Percentiles rank a stretch among this genome's conserved stretches.
Evolutionary conservation across 1,140 invertebrate species (phyloP).

Genomic region (Drosophila parvula): DNA sequence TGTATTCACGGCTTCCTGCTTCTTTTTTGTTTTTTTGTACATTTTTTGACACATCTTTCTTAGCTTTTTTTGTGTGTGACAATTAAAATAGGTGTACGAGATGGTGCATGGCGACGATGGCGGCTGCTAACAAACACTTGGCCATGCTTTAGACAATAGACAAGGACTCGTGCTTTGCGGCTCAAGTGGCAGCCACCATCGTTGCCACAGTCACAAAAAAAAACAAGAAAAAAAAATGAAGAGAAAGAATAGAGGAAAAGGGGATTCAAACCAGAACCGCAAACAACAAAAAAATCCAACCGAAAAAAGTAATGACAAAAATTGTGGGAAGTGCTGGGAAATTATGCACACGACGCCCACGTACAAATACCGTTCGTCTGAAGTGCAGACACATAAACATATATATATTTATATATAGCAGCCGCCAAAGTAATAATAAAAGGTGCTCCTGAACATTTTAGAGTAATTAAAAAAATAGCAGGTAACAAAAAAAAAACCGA

Average conservation of each 20-base stretch:
- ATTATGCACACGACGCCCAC: constrained; percentile 73
- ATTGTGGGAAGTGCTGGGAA: constrained; percentile 78
- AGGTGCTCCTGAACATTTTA: constrained; percentile 78
- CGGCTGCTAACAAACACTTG: constrained; percentile 80
- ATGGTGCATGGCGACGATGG: constrained; percentile 56
- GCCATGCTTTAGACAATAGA: constrained; percentile 82
- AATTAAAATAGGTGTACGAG: constrained; percentile 82
- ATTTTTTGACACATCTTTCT: constrained; percentile 61
- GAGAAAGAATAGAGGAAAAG: constrained; percentile 1
- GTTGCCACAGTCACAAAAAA: constrained; percentile 44
- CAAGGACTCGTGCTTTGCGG: constrained; percentile 77
- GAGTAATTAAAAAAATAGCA: constrained; percentile 80
- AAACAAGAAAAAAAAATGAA: constrained; percentile 22
- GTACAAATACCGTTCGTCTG: constrained; percentile 64
- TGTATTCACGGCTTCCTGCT: constrained; percentile 19
- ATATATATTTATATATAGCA: background rate
- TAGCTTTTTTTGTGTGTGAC: constrained; percentile 63
- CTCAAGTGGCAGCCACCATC: constrained; percentile 74
- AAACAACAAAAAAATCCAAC: constrained; percentile 54
- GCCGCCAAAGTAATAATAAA: constrained; percentile 66
- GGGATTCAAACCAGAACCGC: constrained; percentile 38
- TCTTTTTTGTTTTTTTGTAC: constrained; percentile 48
- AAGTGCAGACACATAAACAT: constrained; percentile 47
- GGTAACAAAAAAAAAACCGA: constrained; percentile 28
- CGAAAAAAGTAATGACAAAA: constrained; percentile 81